phyloP scores from a whole-genome alignment of 1,140 invertebrate species.

The Himalopsyche phryganea region DNA sequence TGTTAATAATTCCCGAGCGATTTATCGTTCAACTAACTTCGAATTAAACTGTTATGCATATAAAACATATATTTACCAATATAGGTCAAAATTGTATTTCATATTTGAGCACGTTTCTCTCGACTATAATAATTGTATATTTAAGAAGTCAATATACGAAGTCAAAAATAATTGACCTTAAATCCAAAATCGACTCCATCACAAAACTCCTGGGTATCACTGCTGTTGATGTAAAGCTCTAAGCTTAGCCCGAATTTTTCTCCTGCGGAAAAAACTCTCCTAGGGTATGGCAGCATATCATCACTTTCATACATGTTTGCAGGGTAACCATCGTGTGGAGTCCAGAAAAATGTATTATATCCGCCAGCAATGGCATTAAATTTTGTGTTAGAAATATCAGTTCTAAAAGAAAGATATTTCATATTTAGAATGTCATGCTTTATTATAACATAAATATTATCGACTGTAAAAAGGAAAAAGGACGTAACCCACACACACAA shows the following conservation, averaged over 20 bases:
- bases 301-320: neutral
- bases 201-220: constrained; percentile 44
- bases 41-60: too few relatives aligned
- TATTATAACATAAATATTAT: too few relatives aligned
- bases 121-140: too few relatives aligned
- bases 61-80: too few relatives aligned
- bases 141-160: too few relatives aligned
- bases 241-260: constrained; percentile 42
- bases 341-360: constrained; percentile 36
- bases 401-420: constrained; percentile 6
- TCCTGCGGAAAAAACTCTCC: constrained; percentile 43
- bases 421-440: neutral
- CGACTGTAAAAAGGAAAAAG: too few relatives aligned
- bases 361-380: neutral
- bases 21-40: too few relatives aligned
- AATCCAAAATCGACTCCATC: constrained; percentile 46
- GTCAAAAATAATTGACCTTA: too few relatives aligned
- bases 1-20: too few relatives aligned
- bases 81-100: too few relatives aligned
- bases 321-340: constrained; percentile 34
- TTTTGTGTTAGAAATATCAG: constrained; percentile 1
- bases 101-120: too few relatives aligned
- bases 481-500: too few relatives aligned
- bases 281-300: constrained; percentile 12
- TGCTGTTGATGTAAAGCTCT: constrained; percentile 44